Evolutionary conservation across 2,888 invertebrate species (phyloP).

Genomic region (Ditula angustiorana): DNA sequence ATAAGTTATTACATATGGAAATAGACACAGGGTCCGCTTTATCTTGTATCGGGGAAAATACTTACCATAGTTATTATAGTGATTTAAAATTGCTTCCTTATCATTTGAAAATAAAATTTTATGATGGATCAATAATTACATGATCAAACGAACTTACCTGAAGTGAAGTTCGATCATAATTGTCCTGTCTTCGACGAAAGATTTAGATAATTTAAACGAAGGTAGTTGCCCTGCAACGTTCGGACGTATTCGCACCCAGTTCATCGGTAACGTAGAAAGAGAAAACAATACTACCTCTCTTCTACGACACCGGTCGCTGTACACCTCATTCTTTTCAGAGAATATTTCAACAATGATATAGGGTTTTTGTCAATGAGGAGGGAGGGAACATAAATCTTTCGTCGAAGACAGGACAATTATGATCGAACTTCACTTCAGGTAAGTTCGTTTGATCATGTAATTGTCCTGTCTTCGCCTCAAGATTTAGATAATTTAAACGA

Average conservation of each 20-base stretch:
- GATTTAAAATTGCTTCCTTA: not conserved
- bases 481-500: not conserved
- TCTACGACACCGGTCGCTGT: not conserved
- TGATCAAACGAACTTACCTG: slow-evolving; percentile 9
- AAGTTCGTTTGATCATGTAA: slow-evolving; percentile 36
- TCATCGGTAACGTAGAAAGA: not conserved
- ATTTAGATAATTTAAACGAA: not conserved
- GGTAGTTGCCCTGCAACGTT: slow-evolving; percentile 7
- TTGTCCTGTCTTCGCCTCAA: slow-evolving; percentile 1
- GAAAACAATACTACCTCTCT: not conserved
- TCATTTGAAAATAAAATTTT: slow-evolving; percentile 1
- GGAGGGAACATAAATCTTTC: slow-evolving; percentile 35
- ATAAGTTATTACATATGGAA: slow-evolving; percentile 31
- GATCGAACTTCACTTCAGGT: slow-evolving; percentile 42
- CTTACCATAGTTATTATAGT: not conserved
- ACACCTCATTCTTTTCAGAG: not conserved
- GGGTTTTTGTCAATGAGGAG: not conserved
- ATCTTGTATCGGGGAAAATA: slow-evolving; percentile 27
- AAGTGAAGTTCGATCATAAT: slow-evolving; percentile 27
- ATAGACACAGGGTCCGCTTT: slow-evolving; percentile 37
- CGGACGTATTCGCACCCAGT: not conserved
- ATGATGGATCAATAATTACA: not conserved
- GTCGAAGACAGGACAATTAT: slow-evolving; percentile 33
- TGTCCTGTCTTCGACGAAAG: not conserved
- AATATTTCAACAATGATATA: not conserved